These are phyloP conservation scores for Trissolcus brochymenae DNA, from an alignment of 2,888 invertebrate species.

Conservation along the genomic window DNA sequence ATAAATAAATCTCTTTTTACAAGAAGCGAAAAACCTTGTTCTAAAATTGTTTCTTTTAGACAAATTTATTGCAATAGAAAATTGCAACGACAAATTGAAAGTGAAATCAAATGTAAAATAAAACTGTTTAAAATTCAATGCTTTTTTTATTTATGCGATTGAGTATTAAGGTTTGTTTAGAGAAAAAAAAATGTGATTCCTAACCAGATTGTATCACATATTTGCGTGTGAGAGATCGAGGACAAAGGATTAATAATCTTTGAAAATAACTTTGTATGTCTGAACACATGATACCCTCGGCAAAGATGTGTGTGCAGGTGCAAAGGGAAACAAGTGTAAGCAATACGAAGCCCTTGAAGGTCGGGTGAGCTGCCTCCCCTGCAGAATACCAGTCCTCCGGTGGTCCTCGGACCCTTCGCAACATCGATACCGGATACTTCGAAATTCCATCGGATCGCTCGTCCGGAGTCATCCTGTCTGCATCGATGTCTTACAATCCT, in stretches of 20 bases:
- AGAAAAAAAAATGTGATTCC: too few species aligned
- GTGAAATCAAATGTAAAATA: too few species aligned
- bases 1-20: too few species aligned
- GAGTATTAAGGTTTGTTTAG: too few species aligned
- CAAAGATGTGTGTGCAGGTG: constrained; percentile 60
- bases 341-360: constrained; percentile 61
- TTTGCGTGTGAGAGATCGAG: neutral
- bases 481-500: constrained; percentile 60
- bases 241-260: constrained; percentile 43
- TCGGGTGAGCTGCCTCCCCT: constrained; percentile 36
- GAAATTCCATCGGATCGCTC: constrained; percentile 69
- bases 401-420: constrained; percentile 57
- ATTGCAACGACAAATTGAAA: too few species aligned
- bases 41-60: too few species aligned
- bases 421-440: constrained; percentile 68
- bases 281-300: neutral
- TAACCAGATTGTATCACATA: too few species aligned
- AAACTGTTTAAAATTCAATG: too few species aligned
- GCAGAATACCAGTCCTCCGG: constrained; percentile 53
- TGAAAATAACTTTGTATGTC: constrained; percentile 21
- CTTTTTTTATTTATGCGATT: too few species aligned
- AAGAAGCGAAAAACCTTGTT: too few species aligned
- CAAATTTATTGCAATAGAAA: too few species aligned
- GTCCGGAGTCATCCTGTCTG: constrained; percentile 66
- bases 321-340: constrained; percentile 61